Conservation (phyloP, 2,888 invertebrate species). For the Oligia latruncula region DNA sequence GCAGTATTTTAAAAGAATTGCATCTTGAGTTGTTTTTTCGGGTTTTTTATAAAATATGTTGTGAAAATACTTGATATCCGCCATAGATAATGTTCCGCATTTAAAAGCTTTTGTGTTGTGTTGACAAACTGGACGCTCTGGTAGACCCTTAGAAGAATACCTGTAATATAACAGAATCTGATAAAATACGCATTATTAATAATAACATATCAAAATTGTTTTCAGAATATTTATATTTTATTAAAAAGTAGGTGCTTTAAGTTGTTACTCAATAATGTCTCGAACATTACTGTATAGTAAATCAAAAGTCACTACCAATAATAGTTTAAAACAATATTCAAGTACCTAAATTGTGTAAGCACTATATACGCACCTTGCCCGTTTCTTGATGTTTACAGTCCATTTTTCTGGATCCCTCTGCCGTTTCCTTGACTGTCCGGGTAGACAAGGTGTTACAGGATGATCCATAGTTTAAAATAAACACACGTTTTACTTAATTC, state of each 20-base stretch:
- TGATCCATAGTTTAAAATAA: no score
- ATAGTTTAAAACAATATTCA: no score
- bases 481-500: no score
- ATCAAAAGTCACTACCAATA: no score
- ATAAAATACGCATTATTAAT: slow-evolving; percentile 9
- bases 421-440: no score
- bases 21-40: slow-evolving; percentile 32
- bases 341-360: no score
- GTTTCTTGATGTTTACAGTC: no score
- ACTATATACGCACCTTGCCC: no score
- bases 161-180: slow-evolving; percentile 17
- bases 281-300: slow-evolving; percentile 5
- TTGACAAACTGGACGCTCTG: slow-evolving; percentile 25
- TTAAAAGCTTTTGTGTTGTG: slow-evolving; percentile 31
- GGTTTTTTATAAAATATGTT: slow-evolving; percentile 30
- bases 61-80: slow-evolving; percentile 27
- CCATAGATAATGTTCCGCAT: slow-evolving; percentile 29
- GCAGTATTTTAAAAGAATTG: slow-evolving; percentile 29
- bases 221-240: background rate
- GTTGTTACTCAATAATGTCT: slow-evolving; percentile 18
- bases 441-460: no score
- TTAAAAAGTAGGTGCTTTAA: slow-evolving; percentile 1
- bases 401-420: no score
- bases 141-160: slow-evolving; percentile 23
- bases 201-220: background rate